Evolutionary conservation across 2,888 invertebrate species (phyloP).

Genomic region (Mactromeris polynyma): DNA sequence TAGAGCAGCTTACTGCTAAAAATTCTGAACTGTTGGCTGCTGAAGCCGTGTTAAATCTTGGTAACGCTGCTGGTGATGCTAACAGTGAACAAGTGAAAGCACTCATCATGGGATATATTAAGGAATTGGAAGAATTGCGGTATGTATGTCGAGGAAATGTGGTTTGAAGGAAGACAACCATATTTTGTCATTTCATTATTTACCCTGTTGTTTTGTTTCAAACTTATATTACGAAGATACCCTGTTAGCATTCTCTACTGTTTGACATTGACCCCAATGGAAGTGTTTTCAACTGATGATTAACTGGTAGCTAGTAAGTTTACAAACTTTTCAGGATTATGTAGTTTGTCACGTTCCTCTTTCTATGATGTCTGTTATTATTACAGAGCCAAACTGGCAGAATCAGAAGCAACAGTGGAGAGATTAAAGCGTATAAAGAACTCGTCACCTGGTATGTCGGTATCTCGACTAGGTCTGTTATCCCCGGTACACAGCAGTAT

Average conservation of each 20-base stretch:
- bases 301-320: no score
- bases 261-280: no score
- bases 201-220: no score
- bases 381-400: constrained; percentile 92
- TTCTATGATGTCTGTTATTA: not conserved
- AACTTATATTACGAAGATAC: no score
- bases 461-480: constrained; percentile 71
- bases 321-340: no score
- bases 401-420: constrained; percentile 94
- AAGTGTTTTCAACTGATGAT: no score
- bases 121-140: constrained; percentile 96
- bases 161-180: not conserved
- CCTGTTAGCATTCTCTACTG: no score
- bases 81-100: constrained; percentile 85
- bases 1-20: constrained; percentile 93
- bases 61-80: constrained; percentile 76
- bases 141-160: constrained; percentile 65
- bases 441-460: constrained; percentile 51
- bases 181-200: no score
- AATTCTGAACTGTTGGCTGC: constrained; percentile 94
- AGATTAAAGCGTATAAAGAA: constrained; percentile 88
- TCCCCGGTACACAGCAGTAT: constrained; percentile 52
- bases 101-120: constrained; percentile 94
- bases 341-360: no score
- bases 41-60: constrained; percentile 74